Conservation (phyloP, 2,797 vertebrate species). For the Lacerta viridis region DNA sequence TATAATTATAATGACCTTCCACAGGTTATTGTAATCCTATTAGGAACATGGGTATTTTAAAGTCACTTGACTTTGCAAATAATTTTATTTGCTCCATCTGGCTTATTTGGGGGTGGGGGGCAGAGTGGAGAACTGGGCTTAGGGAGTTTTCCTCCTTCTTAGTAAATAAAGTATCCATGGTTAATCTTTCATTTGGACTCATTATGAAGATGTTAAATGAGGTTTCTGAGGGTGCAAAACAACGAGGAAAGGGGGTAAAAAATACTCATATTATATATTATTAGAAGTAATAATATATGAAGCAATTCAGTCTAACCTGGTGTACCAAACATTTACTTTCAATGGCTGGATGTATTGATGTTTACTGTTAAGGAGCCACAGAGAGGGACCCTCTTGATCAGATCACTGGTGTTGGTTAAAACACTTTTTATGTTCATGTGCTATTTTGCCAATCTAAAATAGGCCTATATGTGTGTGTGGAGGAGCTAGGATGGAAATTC, state of each 20-base stretch:
- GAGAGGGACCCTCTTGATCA: neutral
- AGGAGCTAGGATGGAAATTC: too few species aligned
- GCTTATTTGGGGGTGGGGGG: slow-evolving; percentile 46
- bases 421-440: neutral
- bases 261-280: too few species aligned
- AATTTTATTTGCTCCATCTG: slow-evolving; percentile 71
- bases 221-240: slow-evolving; percentile 5
- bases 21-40: slow-evolving; percentile 78
- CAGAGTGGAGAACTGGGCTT: slow-evolving; percentile 36
- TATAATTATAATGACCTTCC: slow-evolving; percentile 78
- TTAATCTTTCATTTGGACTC: slow-evolving; percentile 27
- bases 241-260: neutral
- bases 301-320: slow-evolving; percentile 6
- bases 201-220: slow-evolving; percentile 18
- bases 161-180: neutral
- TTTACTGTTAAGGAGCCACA: neutral
- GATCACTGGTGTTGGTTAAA: neutral
- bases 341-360: neutral
- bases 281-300: neutral
- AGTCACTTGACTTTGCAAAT: slow-evolving; percentile 78
- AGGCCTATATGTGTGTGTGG: too few species aligned
- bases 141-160: slow-evolving; percentile 2
- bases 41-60: slow-evolving; percentile 77
- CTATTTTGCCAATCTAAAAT: neutral
- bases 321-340: slow-evolving; percentile 14